Evolutionary conservation across 2,888 invertebrate genomes (phyloP).

Genomic region (Synergus laeviventris): DNA sequence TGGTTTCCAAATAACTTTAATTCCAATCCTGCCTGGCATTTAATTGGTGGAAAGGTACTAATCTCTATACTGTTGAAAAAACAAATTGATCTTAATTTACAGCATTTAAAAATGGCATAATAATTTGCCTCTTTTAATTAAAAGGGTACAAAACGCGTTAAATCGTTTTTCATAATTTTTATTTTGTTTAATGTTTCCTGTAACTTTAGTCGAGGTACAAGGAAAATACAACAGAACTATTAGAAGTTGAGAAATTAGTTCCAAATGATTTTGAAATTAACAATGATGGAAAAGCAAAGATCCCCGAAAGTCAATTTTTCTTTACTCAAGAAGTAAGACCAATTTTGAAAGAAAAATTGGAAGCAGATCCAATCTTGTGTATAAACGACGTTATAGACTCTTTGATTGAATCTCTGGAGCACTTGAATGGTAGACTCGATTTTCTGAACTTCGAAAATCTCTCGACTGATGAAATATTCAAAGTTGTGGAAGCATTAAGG

Average conservation of each 20-base stretch:
- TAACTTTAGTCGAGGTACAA: background rate
- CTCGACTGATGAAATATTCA: slow-evolving; percentile 56
- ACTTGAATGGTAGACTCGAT: slow-evolving; percentile 56
- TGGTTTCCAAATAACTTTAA: background rate
- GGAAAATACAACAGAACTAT: background rate
- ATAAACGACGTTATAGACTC: background rate
- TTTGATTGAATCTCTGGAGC: slow-evolving; percentile 59
- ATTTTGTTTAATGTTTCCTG: background rate
- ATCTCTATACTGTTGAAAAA: background rate
- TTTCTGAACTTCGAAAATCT: slow-evolving; percentile 58
- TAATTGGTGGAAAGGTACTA: background rate
- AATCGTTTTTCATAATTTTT: background rate
- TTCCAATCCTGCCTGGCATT: slow-evolving; percentile 13
- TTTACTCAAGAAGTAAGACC: background rate
- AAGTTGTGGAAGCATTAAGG: slow-evolving; percentile 55
- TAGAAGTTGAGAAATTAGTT: background rate
- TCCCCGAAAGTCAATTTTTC: background rate
- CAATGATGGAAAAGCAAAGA: background rate
- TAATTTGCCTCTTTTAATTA: too few species aligned
- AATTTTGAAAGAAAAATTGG: background rate
- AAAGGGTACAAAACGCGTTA: too few species aligned
- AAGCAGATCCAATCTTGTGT: background rate
- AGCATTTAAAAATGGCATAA: too few species aligned
- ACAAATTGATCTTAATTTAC: too few species aligned
- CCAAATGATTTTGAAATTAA: background rate